phyloP scores from a whole-genome alignment of 2,888 invertebrate genomes.

The Iphiclides podalirius region DNA sequence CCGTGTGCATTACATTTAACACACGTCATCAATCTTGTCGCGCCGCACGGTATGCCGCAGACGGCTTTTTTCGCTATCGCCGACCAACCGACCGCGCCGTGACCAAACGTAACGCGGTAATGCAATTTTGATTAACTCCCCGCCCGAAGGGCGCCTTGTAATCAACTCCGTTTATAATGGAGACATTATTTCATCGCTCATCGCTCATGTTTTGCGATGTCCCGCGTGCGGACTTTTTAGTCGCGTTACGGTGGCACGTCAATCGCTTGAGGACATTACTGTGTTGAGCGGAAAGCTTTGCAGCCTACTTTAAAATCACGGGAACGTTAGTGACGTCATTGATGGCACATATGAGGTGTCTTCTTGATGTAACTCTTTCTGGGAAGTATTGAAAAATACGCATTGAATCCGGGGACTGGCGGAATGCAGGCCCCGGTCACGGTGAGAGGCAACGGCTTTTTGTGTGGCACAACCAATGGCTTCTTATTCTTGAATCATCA shows the following conservation, averaged over 20 bases:
- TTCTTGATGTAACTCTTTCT: too few relatives aligned
- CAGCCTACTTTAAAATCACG: too few relatives aligned
- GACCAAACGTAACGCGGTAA: conserved; percentile 62
- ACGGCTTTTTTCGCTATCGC: conserved; percentile 45
- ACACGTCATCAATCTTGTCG: conserved; percentile 55
- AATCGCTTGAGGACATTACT: too few relatives aligned
- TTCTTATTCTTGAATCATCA: too few relatives aligned
- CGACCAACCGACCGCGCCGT: conserved; percentile 46
- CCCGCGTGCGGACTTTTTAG: neutral
- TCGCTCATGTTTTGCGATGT: conserved; percentile 29
- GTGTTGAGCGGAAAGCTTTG: too few relatives aligned
- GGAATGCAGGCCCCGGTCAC: too few relatives aligned
- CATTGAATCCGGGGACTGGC: too few relatives aligned
- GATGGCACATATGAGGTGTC: too few relatives aligned
- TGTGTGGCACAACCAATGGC: too few relatives aligned
- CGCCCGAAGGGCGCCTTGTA: conserved; percentile 44
- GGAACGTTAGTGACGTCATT: too few relatives aligned
- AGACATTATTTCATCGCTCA: conserved; percentile 65
- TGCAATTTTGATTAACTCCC: conserved; percentile 73
- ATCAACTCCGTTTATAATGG: conserved; percentile 50
- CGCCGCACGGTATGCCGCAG: conserved; percentile 25
- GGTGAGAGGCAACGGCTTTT: too few relatives aligned
- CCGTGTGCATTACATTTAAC: conserved; percentile 20
- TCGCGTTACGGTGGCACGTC: neutral
- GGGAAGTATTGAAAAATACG: too few relatives aligned